These are phyloP conservation scores for Enteromius thamalakanensis DNA, from an alignment of 2,797 vertebrate genomes.

Conservation along the genomic window DNA sequence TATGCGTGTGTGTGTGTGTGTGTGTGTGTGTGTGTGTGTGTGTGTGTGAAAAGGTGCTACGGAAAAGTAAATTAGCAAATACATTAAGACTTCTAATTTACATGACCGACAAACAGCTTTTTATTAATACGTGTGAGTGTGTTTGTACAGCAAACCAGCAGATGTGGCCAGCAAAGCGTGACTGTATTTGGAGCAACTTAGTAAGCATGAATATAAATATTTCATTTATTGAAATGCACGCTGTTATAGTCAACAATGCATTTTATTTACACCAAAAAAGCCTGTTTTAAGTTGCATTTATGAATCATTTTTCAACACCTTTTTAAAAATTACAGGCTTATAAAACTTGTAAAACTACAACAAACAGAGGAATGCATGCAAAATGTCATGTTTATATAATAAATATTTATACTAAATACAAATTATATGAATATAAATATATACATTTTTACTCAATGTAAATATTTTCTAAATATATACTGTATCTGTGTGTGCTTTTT, in stretches of 20 bases:
- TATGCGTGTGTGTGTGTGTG: background rate
- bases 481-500: no score
- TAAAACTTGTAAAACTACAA: background rate
- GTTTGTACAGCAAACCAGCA: background rate
- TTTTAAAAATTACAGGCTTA: background rate
- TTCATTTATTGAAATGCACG: background rate
- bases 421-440: no score
- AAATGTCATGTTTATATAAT: no score
- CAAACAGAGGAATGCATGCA: background rate
- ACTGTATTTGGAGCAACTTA: background rate
- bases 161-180: background rate
- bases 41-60: background rate
- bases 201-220: background rate
- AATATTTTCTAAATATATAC: no score
- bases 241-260: background rate
- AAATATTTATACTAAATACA: no score
- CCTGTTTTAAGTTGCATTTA: background rate
- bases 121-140: constrained; percentile 16
- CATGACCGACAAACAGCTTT: constrained; percentile 27
- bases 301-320: background rate
- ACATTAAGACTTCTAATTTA: constrained; percentile 26
- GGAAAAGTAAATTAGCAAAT: constrained; percentile 48
- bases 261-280: constrained; percentile 15
- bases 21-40: no score
- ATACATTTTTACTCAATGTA: no score